These are phyloP conservation scores for Zaprionus kolodkinae DNA, from an alignment of 1,140 invertebrate genomes.

Conservation along the genomic window DNA sequence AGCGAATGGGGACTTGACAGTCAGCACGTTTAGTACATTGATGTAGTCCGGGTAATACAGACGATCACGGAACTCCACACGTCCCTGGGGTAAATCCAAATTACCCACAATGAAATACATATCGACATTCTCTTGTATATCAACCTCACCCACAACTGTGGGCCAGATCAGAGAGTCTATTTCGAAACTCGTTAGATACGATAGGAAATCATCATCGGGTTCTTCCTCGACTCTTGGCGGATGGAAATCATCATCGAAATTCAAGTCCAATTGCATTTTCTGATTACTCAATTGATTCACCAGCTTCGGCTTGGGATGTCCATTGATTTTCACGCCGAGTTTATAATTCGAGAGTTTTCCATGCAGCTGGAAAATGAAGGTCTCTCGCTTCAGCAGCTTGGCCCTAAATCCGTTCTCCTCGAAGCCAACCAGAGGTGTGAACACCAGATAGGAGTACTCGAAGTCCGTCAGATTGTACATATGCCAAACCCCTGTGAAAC, in stretches of 20 bases:
- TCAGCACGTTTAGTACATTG: constrained; percentile 88
- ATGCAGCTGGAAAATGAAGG: constrained; percentile 89
- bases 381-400: constrained; percentile 87
- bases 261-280: constrained; percentile 66
- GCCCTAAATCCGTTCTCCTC: constrained; percentile 90
- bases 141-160: constrained; percentile 86
- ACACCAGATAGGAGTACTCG: constrained; percentile 90
- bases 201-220: constrained; percentile 84
- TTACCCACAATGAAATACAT: constrained; percentile 85
- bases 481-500: constrained; percentile 91
- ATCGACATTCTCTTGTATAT: constrained; percentile 86
- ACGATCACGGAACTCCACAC: constrained; percentile 85
- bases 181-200: constrained; percentile 86
- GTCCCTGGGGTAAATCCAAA: constrained; percentile 85
- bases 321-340: constrained; percentile 86
- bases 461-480: constrained; percentile 89
- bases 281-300: constrained; percentile 69
- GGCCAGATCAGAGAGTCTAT: constrained; percentile 88
- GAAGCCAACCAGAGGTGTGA: constrained; percentile 89
- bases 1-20: constrained; percentile 87
- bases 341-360: constrained; percentile 88
- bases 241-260: constrained; percentile 74
- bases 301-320: constrained; percentile 85
- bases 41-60: constrained; percentile 86
- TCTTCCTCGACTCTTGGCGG: constrained; percentile 60